Conservation (phyloP, 2,888 invertebrate genomes). For the Venusia cambrica region DNA sequence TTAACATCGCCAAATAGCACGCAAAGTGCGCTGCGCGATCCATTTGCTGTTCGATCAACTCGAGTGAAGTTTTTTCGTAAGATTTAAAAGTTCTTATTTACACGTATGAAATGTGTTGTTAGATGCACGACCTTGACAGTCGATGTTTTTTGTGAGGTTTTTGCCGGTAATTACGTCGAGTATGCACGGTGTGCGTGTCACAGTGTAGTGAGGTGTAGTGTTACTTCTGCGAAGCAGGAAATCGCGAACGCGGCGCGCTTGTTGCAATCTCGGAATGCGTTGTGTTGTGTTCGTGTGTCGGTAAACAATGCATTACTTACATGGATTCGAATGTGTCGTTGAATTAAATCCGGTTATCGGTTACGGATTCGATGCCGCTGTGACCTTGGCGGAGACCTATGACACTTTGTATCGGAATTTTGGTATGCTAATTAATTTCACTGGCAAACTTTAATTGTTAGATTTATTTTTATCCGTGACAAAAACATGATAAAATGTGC, state of each 20-base stretch:
- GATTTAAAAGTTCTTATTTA: constrained; percentile 38
- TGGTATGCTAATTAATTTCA: constrained; percentile 28
- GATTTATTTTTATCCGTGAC: too few relatives aligned
- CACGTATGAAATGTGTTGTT: constrained; percentile 71
- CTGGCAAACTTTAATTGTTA: constrained; percentile 5
- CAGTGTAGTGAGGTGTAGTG: constrained; percentile 39
- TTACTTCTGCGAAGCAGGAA: constrained; percentile 54
- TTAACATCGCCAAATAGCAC: constrained; percentile 63
- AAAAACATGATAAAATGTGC: too few relatives aligned
- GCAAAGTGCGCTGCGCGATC: constrained; percentile 50
- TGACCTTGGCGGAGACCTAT: constrained; percentile 63
- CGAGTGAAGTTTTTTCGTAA: constrained; percentile 54
- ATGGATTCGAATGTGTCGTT: constrained; percentile 61
- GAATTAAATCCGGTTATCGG: constrained; percentile 68
- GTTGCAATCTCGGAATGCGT: constrained; percentile 40
- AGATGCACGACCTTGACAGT: constrained; percentile 58
- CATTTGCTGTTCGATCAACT: constrained; percentile 37
- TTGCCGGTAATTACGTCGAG: constrained; percentile 51
- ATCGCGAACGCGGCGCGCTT: constrained; percentile 35
- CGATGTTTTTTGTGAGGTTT: constrained; percentile 47
- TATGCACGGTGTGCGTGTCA: constrained; percentile 46
- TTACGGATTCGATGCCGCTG: constrained; percentile 56
- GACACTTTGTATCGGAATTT: constrained; percentile 33
- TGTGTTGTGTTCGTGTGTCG: constrained; percentile 43
- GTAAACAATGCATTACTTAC: constrained; percentile 47